Percentiles rank a stretch among this genome's conserved stretches.
phyloP scores from a whole-genome alignment of 2,797 vertebrate species.

The Vipera ursinii region DNA sequence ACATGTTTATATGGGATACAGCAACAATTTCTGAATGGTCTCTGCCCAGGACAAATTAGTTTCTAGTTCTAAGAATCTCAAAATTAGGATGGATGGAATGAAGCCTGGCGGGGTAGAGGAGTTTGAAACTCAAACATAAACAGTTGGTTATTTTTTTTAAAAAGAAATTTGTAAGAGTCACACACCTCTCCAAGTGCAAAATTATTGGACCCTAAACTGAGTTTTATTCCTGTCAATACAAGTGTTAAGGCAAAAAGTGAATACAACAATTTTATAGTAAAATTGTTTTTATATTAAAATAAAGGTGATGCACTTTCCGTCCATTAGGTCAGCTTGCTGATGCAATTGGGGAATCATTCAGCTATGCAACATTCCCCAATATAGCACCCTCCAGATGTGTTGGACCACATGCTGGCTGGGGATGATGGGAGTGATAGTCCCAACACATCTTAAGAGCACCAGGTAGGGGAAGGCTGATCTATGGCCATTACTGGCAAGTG shows the following conservation, averaged over 20 bases:
- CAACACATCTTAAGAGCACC: not conserved
- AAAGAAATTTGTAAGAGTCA: not conserved
- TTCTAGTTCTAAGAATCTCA: not conserved
- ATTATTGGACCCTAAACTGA: not conserved
- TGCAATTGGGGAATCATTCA: not conserved
- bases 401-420: not conserved
- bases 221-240: not conserved
- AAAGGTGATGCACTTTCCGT: not conserved
- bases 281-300: slow-evolving; percentile 8
- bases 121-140: slow-evolving; percentile 8
- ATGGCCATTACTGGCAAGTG: not conserved
- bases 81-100: not conserved
- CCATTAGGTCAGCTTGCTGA: not conserved
- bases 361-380: not conserved
- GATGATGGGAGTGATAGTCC: not conserved
- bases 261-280: slow-evolving; percentile 10
- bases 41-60: not conserved
- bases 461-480: not conserved
- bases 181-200: not conserved
- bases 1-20: not conserved
- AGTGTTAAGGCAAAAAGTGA: not conserved
- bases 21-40: not conserved
- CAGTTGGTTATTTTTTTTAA: not conserved
- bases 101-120: not conserved
- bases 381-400: not conserved